These are phyloP conservation scores for Solen grandis DNA, from an alignment of 1,140 invertebrate species.

Conservation along the genomic window DNA sequence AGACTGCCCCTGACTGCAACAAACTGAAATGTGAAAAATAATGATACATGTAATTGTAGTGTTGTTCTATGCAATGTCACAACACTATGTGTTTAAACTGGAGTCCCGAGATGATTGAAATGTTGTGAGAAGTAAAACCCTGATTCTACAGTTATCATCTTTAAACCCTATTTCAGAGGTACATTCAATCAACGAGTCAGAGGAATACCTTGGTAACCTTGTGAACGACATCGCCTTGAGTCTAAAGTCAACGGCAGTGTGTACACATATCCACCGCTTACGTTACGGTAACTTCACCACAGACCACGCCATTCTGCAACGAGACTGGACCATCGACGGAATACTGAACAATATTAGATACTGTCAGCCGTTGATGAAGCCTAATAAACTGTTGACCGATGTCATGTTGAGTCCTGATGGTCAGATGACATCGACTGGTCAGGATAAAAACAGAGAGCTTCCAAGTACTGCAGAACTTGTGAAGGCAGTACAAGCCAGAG, in stretches of 20 bases:
- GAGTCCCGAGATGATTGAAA: too few relatives aligned
- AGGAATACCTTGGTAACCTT: slow-evolving; percentile 87
- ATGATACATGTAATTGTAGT: too few relatives aligned
- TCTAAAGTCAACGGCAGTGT: slow-evolving; percentile 90
- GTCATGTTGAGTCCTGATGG: neutral
- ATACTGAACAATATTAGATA: slow-evolving; percentile 87
- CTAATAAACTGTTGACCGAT: slow-evolving; percentile 59
- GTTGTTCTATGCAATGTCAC: too few relatives aligned
- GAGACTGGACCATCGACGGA: slow-evolving; percentile 93
- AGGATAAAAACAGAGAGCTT: neutral
- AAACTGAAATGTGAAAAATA: too few relatives aligned
- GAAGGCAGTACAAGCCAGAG: too few relatives aligned
- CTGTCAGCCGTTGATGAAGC: slow-evolving; percentile 57
- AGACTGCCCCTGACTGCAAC: too few relatives aligned
- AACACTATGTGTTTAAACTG: too few relatives aligned
- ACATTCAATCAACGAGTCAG: slow-evolving; percentile 91
- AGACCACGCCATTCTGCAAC: slow-evolving; percentile 88
- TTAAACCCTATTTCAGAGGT: slow-evolving; percentile 91
- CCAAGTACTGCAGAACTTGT: neutral
- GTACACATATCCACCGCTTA: slow-evolving; percentile 89
- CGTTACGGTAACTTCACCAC: slow-evolving; percentile 91
- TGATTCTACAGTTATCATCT: too few relatives aligned
- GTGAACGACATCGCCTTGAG: slow-evolving; percentile 90
- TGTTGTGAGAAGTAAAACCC: too few relatives aligned
- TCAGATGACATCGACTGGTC: neutral